These are phyloP conservation scores for Pseudoips prasinana DNA, from an alignment of 2,888 invertebrate genomes.

Conservation along the genomic window DNA sequence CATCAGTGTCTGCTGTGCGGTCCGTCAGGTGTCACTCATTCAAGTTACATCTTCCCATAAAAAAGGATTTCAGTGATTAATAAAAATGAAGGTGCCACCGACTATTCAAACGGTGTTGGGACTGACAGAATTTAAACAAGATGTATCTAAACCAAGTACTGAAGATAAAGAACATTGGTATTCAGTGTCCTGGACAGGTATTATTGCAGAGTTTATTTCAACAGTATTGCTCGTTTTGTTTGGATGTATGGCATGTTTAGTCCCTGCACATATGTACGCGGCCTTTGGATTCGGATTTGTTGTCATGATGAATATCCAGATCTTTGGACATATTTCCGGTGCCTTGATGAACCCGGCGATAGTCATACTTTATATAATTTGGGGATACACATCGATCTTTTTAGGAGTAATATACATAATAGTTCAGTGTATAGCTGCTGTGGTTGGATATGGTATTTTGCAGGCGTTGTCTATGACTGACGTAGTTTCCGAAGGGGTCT, in stretches of 20 bases:
- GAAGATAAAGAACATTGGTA: constrained; percentile 34
- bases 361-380: constrained; percentile 84
- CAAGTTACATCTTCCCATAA: constrained; percentile 1
- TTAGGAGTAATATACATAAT: constrained; percentile 83
- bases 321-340: constrained; percentile 89
- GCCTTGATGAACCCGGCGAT: constrained; percentile 90
- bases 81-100: constrained; percentile 24
- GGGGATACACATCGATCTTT: constrained; percentile 77
- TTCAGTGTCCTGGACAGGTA: constrained; percentile 40
- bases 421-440: constrained; percentile 85
- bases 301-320: constrained; percentile 86
- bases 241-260: constrained; percentile 88
- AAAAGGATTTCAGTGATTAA: constrained; percentile 4
- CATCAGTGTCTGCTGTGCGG: constrained; percentile 6
- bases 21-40: constrained; percentile 8
- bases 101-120: constrained; percentile 29
- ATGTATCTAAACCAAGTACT: no score
- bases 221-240: constrained; percentile 85
- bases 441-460: constrained; percentile 86
- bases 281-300: constrained; percentile 85
- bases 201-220: constrained; percentile 85
- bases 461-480: constrained; percentile 69
- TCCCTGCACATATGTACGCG: constrained; percentile 69
- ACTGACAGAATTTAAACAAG: constrained; percentile 29
- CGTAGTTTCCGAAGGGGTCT: constrained; percentile 68